phyloP scores from a whole-genome alignment of 2,113 vertebrate genomes.

The Meriones unguiculatus region DNA sequence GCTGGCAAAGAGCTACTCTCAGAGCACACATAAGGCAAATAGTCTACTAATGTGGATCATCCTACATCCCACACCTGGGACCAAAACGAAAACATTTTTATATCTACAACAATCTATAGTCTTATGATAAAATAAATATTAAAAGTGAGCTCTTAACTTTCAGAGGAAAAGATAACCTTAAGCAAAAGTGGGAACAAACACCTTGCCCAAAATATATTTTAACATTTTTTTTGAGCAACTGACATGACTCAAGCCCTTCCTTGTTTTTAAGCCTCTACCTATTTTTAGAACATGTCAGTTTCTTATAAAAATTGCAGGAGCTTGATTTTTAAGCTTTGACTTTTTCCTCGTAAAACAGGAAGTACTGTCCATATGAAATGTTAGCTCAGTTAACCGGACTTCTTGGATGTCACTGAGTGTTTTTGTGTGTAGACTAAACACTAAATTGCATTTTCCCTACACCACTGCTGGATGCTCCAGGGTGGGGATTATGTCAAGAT shows the following conservation, averaged over 20 bases:
- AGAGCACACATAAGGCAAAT: no score
- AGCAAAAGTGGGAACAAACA: background rate
- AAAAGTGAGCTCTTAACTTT: background rate
- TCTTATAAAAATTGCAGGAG: background rate
- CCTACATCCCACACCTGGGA: no score
- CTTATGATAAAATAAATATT: background rate
- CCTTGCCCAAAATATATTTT: background rate
- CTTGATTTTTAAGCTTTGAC: background rate
- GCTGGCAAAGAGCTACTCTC: no score
- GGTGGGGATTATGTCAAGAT: conserved; percentile 31
- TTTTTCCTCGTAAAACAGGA: conserved; percentile 46
- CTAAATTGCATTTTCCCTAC: conserved; percentile 20
- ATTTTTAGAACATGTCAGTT: conserved; percentile 37
- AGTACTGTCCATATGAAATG: background rate
- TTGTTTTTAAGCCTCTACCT: conserved; percentile 22
- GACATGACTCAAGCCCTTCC: background rate
- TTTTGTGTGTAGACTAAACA: background rate
- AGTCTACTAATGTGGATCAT: no score
- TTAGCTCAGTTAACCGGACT: background rate
- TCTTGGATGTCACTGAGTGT: background rate
- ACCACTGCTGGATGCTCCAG: background rate
- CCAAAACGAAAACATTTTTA: no score
- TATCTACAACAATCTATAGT: background rate
- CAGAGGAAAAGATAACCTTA: background rate
- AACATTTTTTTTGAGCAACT: background rate